phyloP scores from a whole-genome alignment of 2,113 vertebrate genomes.

The Fregetta grallaria region DNA sequence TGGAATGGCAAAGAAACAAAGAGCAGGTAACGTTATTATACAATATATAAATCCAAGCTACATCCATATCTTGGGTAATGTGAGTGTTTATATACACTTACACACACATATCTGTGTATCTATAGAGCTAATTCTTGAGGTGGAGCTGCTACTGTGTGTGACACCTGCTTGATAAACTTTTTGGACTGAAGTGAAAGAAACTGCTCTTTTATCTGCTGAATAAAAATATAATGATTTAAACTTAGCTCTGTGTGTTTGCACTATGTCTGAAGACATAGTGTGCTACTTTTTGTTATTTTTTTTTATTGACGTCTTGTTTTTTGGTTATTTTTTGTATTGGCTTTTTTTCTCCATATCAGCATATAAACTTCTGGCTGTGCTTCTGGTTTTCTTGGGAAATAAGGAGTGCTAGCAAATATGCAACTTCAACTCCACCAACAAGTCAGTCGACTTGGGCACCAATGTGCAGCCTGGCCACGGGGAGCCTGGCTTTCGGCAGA shows the following conservation, averaged over 20 bases:
- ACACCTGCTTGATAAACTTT: neutral
- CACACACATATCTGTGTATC: neutral
- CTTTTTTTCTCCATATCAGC: neutral
- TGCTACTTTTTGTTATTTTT: neutral
- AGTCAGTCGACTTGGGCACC: neutral
- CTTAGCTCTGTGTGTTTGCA: neutral
- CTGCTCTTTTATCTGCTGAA: neutral
- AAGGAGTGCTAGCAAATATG: neutral
- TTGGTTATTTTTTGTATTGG: neutral
- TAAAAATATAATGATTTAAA: neutral
- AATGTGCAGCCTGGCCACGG: rapidly evolving
- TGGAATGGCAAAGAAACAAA: neutral
- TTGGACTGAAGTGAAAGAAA: neutral
- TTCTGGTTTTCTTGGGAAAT: neutral
- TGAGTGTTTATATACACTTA: neutral
- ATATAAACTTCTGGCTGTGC: neutral
- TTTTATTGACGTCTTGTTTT: neutral
- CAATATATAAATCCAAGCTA: neutral
- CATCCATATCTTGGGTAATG: neutral
- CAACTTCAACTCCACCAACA: neutral
- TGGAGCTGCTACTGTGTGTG: neutral
- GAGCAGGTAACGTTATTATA: neutral
- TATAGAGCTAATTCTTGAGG: neutral
- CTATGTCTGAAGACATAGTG: neutral
- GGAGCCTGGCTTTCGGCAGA: neutral